These are phyloP conservation scores for Cassiopea andromeda DNA, from an alignment of 30 jellyfish, hydroid and myxozoan genomes.

Conservation along the genomic window DNA sequence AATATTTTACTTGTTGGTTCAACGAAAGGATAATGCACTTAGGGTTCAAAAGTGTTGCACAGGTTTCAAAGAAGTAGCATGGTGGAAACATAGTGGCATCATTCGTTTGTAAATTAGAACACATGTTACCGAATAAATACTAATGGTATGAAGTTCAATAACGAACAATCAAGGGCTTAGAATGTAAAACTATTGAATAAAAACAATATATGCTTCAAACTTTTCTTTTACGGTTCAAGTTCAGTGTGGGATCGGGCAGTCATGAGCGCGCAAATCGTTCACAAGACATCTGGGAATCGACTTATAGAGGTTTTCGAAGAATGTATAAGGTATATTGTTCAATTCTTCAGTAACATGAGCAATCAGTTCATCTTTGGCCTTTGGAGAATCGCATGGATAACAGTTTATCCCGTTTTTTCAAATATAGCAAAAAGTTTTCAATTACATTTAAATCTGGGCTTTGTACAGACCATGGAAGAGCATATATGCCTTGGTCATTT, in stretches of 20 bases:
- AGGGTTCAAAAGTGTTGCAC: background rate
- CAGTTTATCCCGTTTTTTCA: background rate
- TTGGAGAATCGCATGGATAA: background rate
- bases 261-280: background rate
- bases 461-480: conserved; percentile 39
- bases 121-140: background rate
- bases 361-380: conserved; percentile 8
- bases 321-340: background rate
- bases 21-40: background rate
- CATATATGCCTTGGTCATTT: background rate
- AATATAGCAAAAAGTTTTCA: conserved; percentile 24
- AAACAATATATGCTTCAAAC: background rate
- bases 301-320: background rate
- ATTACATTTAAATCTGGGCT: conserved; percentile 30
- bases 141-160: background rate
- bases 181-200: too few species aligned
- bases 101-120: background rate
- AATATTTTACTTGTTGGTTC: too few species aligned
- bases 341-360: background rate
- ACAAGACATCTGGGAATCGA: conserved; percentile 16
- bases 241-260: conserved; percentile 21
- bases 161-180: background rate
- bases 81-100: background rate
- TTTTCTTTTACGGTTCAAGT: background rate
- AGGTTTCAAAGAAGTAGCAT: background rate